Evolutionary conservation across 2,113 vertebrate species (phyloP).

Genomic region (Indicator maculatus): DNA sequence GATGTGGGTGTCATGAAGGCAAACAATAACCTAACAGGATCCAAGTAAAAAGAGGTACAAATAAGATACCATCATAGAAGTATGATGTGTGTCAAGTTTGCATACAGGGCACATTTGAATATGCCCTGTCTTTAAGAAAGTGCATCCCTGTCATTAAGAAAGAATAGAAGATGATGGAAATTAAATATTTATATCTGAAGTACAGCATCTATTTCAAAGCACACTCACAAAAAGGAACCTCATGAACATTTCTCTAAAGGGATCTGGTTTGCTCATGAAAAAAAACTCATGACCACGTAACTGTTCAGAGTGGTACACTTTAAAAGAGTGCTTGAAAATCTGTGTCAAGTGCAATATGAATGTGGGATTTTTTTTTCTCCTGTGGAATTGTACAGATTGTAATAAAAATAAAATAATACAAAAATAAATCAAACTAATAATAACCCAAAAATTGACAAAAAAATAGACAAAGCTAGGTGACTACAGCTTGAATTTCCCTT

Average conservation of each 20-base stretch:
- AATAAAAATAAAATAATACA: neutral
- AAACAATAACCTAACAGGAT: neutral
- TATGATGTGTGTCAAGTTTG: neutral
- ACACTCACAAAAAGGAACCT: neutral
- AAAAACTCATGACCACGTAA: neutral
- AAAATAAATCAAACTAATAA: neutral
- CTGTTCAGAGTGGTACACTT: neutral
- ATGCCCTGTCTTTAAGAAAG: neutral
- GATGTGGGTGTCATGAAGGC: neutral
- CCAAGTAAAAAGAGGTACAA: neutral
- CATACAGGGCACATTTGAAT: neutral
- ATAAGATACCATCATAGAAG: neutral
- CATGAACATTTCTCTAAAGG: rapidly evolving
- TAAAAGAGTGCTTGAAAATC: neutral
- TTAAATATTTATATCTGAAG: neutral
- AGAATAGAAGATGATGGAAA: neutral
- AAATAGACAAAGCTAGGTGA: neutral
- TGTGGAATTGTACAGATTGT: neutral
- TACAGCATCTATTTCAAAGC: neutral
- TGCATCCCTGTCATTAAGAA: neutral
- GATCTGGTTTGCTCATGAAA: neutral
- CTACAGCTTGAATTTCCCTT: neutral
- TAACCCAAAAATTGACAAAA: neutral
- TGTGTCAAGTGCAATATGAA: neutral
- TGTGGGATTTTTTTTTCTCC: neutral